phyloP scores from a whole-genome alignment of 2,888 invertebrate genomes.

The Ophion costatus region DNA sequence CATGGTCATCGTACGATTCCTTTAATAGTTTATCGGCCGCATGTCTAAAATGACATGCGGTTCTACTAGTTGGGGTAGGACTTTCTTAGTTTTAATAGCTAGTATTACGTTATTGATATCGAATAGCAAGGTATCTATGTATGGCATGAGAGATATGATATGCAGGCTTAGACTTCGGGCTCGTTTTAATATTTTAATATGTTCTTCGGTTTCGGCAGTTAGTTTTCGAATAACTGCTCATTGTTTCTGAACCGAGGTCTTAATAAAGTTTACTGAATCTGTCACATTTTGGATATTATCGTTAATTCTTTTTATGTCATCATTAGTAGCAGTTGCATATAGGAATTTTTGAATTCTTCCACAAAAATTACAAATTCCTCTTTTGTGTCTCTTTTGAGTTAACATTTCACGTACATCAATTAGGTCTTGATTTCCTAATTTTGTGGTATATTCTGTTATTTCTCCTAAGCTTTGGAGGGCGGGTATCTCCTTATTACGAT shows the following conservation, averaged over 20 bases:
- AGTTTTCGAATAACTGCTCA: slow-evolving; percentile 34
- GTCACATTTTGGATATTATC: too few relatives aligned
- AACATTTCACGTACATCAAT: background rate
- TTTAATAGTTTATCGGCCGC: slow-evolving; percentile 24
- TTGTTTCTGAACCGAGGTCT: slow-evolving; percentile 39
- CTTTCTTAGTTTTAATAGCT: slow-evolving; percentile 17
- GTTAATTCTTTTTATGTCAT: slow-evolving; percentile 22
- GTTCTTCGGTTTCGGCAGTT: slow-evolving; percentile 20
- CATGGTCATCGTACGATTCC: slow-evolving; percentile 21
- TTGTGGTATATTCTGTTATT: too few relatives aligned
- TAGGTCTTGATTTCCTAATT: too few relatives aligned
- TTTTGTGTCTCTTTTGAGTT: background rate
- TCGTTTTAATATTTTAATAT: slow-evolving; percentile 7
- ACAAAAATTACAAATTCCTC: slow-evolving; percentile 28
- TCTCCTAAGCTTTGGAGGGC: slow-evolving; percentile 23
- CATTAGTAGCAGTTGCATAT: slow-evolving; percentile 17
- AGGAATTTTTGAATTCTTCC: slow-evolving; percentile 25
- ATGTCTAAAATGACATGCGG: slow-evolving; percentile 6
- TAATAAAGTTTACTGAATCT: slow-evolving; percentile 36
- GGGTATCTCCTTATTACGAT: slow-evolving; percentile 27
- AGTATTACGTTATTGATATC: too few relatives aligned
- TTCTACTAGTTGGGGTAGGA: slow-evolving; percentile 32
- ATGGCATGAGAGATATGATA: slow-evolving; percentile 14
- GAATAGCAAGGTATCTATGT: slow-evolving; percentile 33
- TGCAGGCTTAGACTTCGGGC: slow-evolving; percentile 1